Conservation (phyloP, 1,140 invertebrate species). For the Chrysomallon squamiferum region DNA sequence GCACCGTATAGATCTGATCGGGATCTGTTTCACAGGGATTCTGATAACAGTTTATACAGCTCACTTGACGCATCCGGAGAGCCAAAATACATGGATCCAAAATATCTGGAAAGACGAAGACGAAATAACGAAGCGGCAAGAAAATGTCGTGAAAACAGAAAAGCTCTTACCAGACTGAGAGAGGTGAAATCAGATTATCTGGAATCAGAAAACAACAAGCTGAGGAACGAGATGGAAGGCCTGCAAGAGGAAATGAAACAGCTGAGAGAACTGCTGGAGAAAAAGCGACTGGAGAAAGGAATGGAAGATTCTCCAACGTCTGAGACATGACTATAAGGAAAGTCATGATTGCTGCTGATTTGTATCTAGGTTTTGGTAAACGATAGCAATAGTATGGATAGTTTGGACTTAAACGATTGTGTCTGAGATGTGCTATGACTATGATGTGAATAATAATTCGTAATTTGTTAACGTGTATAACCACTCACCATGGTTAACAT, state of each 20-base stretch:
- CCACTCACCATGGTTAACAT: no score
- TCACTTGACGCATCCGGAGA: slow-evolving; percentile 4
- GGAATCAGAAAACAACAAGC: slow-evolving; percentile 73
- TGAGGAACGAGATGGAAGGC: slow-evolving; percentile 84
- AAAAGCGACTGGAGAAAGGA: slow-evolving; percentile 42
- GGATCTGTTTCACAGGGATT: background rate
- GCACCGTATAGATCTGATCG: background rate
- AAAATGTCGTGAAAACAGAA: slow-evolving; percentile 60
- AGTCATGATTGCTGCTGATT: no score
- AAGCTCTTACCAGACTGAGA: slow-evolving; percentile 51
- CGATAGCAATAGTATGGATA: no score
- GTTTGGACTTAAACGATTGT: no score
- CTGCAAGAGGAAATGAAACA: slow-evolving; percentile 91
- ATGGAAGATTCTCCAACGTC: slow-evolving; percentile 11
- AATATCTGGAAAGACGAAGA: slow-evolving; percentile 53
- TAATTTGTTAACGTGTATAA: no score
- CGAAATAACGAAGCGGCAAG: slow-evolving; percentile 59
- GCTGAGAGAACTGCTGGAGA: slow-evolving; percentile 72
- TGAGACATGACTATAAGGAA: no score
- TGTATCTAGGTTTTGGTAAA: no score
- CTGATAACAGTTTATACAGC: background rate
- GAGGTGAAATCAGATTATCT: slow-evolving; percentile 62
- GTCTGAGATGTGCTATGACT: no score
- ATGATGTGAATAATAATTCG: no score
- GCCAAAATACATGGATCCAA: slow-evolving; percentile 38